These are phyloP conservation scores for Pheosia tremula DNA, from an alignment of 2,888 invertebrate genomes.

Conservation along the genomic window DNA sequence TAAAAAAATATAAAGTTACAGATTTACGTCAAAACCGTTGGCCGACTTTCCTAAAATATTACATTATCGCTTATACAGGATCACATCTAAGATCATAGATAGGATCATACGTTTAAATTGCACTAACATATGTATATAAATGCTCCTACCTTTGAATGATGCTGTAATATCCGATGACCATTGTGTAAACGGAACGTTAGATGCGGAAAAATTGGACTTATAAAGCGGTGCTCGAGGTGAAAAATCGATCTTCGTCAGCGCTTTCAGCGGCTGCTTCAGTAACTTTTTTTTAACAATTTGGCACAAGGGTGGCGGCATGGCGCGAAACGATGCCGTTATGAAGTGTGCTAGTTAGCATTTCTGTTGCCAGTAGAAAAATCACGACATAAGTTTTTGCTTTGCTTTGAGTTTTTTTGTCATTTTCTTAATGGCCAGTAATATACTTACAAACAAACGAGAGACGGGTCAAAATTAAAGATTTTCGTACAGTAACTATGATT, in stretches of 20 bases:
- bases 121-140: too few species aligned
- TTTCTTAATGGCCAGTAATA: background rate
- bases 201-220: slow-evolving; percentile 34
- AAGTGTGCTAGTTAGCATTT: slow-evolving; percentile 33
- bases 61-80: too few species aligned
- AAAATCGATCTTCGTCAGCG: slow-evolving; percentile 33
- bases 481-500: too few species aligned
- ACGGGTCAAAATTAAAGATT: too few species aligned
- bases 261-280: slow-evolving; percentile 31
- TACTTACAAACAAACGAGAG: too few species aligned
- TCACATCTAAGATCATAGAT: too few species aligned
- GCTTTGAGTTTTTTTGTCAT: slow-evolving; percentile 1
- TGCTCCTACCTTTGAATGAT: too few species aligned
- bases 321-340: slow-evolving; percentile 27
- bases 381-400: slow-evolving; percentile 7
- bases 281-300: slow-evolving; percentile 34
- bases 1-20: too few species aligned
- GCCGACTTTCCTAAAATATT: too few species aligned
- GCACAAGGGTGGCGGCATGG: slow-evolving; percentile 17
- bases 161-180: background rate
- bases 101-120: too few species aligned
- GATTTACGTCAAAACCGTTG: too few species aligned
- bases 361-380: slow-evolving; percentile 12
- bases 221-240: slow-evolving; percentile 27
- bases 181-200: slow-evolving; percentile 15